Conservation (phyloP, 2,797 vertebrate genomes). For the Ammospiza maritima region DNA sequence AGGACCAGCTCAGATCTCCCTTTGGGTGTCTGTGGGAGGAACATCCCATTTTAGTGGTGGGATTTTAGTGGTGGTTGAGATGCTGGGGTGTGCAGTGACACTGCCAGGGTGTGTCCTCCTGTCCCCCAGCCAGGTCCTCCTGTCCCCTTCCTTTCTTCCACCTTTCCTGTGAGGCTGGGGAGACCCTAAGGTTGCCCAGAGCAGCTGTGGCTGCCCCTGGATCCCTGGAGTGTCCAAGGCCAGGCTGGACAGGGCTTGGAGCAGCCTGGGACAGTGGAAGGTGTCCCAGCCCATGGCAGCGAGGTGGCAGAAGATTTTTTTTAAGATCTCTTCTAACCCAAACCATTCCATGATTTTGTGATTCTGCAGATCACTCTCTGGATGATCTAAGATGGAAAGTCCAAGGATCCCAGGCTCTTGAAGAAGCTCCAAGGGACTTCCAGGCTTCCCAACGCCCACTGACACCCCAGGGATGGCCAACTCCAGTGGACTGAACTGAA, state of each 20-base stretch:
- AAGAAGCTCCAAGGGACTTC: background rate
- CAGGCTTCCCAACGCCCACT: background rate
- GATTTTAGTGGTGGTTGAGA: background rate
- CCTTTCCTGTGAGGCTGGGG: accelerated
- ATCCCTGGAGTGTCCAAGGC: background rate
- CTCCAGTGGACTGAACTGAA: too few species aligned
- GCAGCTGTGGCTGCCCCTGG: background rate
- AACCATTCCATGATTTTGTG: background rate
- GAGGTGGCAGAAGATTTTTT: too few species aligned
- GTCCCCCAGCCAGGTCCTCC: background rate
- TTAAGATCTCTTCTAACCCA: too few species aligned
- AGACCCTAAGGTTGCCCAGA: background rate
- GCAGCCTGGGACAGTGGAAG: too few species aligned
- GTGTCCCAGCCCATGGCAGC: too few species aligned
- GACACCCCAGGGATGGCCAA: accelerated
- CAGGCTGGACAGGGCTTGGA: accelerated
- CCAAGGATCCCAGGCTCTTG: background rate
- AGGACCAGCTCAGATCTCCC: background rate
- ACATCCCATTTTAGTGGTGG: background rate
- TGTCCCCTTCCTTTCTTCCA: background rate
- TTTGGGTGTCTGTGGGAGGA: background rate
- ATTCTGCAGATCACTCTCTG: background rate
- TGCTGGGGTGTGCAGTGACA: background rate
- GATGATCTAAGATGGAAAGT: background rate
- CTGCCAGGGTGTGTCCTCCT: background rate